phyloP scores from a whole-genome alignment of 2,797 vertebrate genomes.

The Lates japonicus region DNA sequence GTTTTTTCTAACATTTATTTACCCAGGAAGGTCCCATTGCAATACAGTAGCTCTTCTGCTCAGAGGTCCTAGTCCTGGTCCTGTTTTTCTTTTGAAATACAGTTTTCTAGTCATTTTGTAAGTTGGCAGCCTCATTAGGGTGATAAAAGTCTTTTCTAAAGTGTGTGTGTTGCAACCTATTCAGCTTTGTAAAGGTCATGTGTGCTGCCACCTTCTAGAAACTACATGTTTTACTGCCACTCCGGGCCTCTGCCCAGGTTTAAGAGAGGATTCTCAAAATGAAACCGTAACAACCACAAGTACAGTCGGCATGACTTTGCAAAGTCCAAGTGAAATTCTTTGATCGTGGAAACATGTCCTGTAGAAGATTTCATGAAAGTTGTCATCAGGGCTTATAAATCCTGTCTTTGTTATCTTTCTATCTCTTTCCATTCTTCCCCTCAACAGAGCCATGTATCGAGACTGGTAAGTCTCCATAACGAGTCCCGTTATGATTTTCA shows the following conservation, averaged over 20 bases:
- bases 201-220: conserved; percentile 14
- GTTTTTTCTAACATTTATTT: background rate
- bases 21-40: no score
- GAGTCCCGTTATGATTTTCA: conserved; percentile 65
- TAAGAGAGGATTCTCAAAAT: conserved; percentile 39
- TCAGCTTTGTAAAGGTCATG: conserved; percentile 44
- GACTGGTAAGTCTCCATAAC: conserved; percentile 86
- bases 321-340: conserved; percentile 12
- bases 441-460: conserved; percentile 86
- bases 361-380: background rate
- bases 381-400: conserved; percentile 48
- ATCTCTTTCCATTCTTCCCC: conserved; percentile 66
- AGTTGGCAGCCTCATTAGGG: background rate
- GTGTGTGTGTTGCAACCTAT: conserved; percentile 11
- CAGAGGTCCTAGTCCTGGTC: no score
- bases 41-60: no score
- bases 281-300: conserved; percentile 32
- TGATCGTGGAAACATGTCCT: background rate
- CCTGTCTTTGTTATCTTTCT: conserved; percentile 71
- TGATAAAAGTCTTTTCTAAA: background rate
- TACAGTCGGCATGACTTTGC: background rate
- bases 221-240: conserved; percentile 37
- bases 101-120: background rate
- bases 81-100: background rate
- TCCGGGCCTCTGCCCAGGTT: conserved; percentile 38